Base-by-base conservation (phyloP, 2,797 vertebrate genomes). In the Myotis planiceps region DNA sequence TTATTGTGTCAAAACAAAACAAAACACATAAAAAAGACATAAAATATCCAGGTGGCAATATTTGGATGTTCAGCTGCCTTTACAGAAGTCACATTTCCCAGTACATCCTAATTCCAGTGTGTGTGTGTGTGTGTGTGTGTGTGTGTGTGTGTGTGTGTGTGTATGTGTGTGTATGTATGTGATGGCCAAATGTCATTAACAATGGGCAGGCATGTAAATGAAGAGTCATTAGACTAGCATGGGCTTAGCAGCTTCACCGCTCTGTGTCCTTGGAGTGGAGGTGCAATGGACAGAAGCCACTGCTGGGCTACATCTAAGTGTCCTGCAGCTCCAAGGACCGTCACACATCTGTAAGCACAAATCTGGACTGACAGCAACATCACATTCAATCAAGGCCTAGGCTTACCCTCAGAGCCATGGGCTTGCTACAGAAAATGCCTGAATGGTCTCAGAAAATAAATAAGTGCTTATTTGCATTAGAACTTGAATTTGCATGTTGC, bases 41-140 rank as follows among this genome's bases (percentile, higher is more conserved):
- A 91, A 90, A 91, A 95, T 93, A 93, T 88, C 74, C 95, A 95
- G 96, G 96, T 88, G 94, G 89, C 69, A 42, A 81, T 47, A 82
- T 95, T 34, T 82, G n/a, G 39, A 82, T 86, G 84, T 96, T 89
- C 78, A 90, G 66, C 87, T 92, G 92, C 90, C 89, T 97, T 42
- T 75, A 69, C 27, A 95, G 92, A 97, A 90, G 69, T 76, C 94
- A 93, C 84, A 94, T 96, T 93, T 93, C 84, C 93, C 81, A 68
- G 74, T 6, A 82, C 71, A 95, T 88, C 63, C 55, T 95, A 88
- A 96, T 93, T 94, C 89, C 81, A 90, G 78, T 92, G 53, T 27
- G 63, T 66, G 82, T 68, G 34, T 79, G 25, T 23, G 69, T 49
- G 29, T 45, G 69, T 53, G 14, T 69, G 58, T 58, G 27, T 8